Evolutionary conservation across 2,113 vertebrate genomes (phyloP), one percentile per base, ranked within the genome.

Genomic region (Sciurus niger): DNA sequence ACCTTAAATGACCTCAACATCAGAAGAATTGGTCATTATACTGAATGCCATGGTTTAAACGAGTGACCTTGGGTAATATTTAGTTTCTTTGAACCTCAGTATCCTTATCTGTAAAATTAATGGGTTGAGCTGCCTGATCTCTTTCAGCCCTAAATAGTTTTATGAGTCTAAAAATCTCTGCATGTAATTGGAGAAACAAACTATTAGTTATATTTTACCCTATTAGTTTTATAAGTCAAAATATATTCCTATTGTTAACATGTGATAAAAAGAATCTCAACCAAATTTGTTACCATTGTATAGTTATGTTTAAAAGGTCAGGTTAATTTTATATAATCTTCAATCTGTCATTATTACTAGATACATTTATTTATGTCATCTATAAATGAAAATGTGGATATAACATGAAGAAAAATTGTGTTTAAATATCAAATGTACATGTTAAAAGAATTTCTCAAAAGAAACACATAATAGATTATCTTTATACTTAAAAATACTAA

Each of bases 221-320:
- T 74, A 82, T 63, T 80, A 76, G 14, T 90, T 87, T 85, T 28
- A 25, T 80, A 60, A 86, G 24, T 92, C 46, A 90, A 96, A 94
- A 51, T 55, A 40, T 13, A 58, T 73, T 43, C 17, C 37, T 74
- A 22, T 65, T 37, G 12, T 84, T 79, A 90, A 6, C 17, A 55
- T 43, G 12, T 37, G 63, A 89, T 53, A 84, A 73, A 94, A 67
- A 55, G 28, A 18, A 0, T 89, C 13, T 89, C 67, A 84, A 46
- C 1, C 77, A 90, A 95, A 80, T 70, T 80, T 87, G 30, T 82
- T 77, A 76, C 43, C 32, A 58, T 37, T 85, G 18, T 93, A 79
- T 83, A 77, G 68, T 76, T 60, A 90, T 53, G 11, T 3, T 83
- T 58, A 90, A 76, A 94, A 93, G 4, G 0, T 74, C 48, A 63